Base-by-base conservation (phyloP, 2,888 invertebrate species). In the Argyresthia albistria region DNA sequence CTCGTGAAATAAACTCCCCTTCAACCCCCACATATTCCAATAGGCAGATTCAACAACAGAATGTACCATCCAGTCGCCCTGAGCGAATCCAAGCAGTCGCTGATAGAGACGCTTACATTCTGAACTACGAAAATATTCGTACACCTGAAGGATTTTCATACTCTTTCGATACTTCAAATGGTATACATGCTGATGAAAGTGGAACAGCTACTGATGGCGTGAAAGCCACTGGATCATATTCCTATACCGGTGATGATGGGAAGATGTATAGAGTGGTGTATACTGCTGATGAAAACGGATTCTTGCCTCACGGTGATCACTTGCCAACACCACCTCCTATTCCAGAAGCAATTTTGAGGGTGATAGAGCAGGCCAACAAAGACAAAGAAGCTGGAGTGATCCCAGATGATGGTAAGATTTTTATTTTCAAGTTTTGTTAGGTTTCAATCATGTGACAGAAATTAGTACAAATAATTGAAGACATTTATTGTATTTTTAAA, bases 201-300 rank as follows among this genome's bases (percentile, higher is more conserved):
- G 84, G 75, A 6, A 66, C 64, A n/a, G 63, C 74, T n/a, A 59
- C 52, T 1, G 65, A 76, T 62, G 83, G 83, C 43, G 71, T 76
- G 0, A 76, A 69, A 67, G 77, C 77, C 11, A 61, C 72, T 56
- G 84, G 84, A 15, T 64, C 72, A 1, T 86, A 71, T 58, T 82
- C 83, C 1, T 84, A 82, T 11, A 72, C 62, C 8, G 82, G 83
- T 48, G 83, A 84, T 60, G 82, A 86, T 62, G 84, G 82, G 25
- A 78, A 79, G 60, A 16, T 73, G 0, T 84, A 83, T 37, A 71
- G 61, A 39, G 63, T 84, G 0, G 59, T 58, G 35, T 84, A 84
- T 49, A 71, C 77, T 1, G 84, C 86, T 43, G 82, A 84, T 64
- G 80, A 84, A 63, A 79, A 82, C 58, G 84, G 84, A 0, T 86